Percentiles rank a stretch among this genome's conserved stretches.
Conservation (phyloP, 2,113 vertebrate genomes). For the Ophthalmolycus amberensis region DNA sequence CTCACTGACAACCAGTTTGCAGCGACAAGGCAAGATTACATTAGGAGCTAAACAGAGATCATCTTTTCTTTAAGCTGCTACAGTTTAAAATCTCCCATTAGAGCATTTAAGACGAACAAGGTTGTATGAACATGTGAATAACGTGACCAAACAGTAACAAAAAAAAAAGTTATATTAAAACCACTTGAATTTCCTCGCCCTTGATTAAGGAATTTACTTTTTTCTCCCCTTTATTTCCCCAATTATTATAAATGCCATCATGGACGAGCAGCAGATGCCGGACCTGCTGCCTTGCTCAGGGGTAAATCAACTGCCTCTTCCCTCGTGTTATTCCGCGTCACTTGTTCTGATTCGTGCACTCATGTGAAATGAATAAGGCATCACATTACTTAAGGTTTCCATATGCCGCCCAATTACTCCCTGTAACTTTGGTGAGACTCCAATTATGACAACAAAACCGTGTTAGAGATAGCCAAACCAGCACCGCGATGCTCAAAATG, state of each 20-base stretch:
- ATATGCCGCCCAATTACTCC: constrained; percentile 77
- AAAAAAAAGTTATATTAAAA: neutral
- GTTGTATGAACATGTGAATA: neutral
- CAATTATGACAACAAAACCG: constrained; percentile 70
- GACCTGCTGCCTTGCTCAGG: constrained; percentile 79
- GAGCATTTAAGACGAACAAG: neutral
- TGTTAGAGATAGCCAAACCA: constrained; percentile 68
- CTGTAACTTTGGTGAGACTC: constrained; percentile 71
- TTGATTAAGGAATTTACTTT: constrained; percentile 52
- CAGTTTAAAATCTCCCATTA: constrained; percentile 4
- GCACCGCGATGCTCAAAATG: constrained; percentile 3
- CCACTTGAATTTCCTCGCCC: neutral
- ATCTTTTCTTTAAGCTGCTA: constrained; percentile 5
- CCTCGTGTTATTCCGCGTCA: constrained; percentile 78
- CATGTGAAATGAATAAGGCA: constrained; percentile 76
- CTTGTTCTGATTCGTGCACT: constrained; percentile 77
- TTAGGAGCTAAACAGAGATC: constrained; percentile 7
- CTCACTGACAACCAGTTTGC: neutral
- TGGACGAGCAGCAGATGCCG: constrained; percentile 66
- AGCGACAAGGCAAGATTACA: constrained; percentile 2
- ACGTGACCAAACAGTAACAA: neutral
- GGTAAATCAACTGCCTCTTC: constrained; percentile 75
- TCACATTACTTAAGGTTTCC: constrained; percentile 78
- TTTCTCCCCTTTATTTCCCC: neutral
- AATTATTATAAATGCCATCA: constrained; percentile 73